These are phyloP conservation scores for Clistopyga incitator DNA, from an alignment of 2,888 invertebrate species.

Conservation along the genomic window DNA sequence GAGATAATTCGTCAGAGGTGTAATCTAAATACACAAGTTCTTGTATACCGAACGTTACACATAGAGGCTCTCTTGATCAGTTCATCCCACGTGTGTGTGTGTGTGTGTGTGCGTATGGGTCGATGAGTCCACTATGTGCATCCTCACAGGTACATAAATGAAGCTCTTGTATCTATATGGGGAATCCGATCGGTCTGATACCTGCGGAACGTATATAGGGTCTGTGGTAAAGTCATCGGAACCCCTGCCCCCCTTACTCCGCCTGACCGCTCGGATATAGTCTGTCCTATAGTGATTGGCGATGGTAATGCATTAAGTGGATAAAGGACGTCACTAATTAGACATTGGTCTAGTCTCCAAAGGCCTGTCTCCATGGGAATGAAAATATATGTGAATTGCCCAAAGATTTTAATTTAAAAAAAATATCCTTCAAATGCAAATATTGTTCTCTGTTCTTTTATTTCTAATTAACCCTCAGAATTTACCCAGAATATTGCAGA, in stretches of 20 bases:
- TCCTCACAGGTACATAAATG: not conserved
- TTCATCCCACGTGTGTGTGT: conserved; percentile 32
- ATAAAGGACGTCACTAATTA: not conserved
- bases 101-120: conserved; percentile 1
- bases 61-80: conserved; percentile 38
- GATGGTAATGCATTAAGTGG: not conserved
- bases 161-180: not conserved
- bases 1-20: conserved; percentile 39
- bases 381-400: too few relatives aligned
- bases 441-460: too few relatives aligned
- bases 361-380: not conserved
- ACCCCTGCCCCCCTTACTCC: not conserved
- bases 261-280: not conserved
- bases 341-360: not conserved
- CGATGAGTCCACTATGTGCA: conserved; percentile 11
- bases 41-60: conserved; percentile 32
- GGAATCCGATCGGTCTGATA: not conserved
- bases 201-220: not conserved
- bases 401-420: too few relatives aligned
- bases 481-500: too few relatives aligned
- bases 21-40: conserved; percentile 49
- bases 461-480: too few relatives aligned
- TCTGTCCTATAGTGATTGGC: not conserved
- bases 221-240: conserved; percentile 5
- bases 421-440: too few relatives aligned